phyloP scores from a whole-genome alignment of 2,797 vertebrate species.

The Zenarchopterus dispar region DNA sequence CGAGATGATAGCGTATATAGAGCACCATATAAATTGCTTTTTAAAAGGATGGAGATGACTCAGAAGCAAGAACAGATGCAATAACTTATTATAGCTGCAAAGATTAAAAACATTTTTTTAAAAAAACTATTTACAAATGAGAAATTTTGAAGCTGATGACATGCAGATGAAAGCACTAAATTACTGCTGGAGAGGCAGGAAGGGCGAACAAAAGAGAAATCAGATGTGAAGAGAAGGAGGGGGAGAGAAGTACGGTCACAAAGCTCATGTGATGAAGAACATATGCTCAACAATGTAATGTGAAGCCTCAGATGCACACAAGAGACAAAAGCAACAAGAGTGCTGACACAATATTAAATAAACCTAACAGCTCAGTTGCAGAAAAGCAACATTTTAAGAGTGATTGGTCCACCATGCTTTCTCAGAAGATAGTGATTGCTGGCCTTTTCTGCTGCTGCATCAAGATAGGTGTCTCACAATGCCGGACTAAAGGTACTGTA shows the following conservation, averaged over 20 bases:
- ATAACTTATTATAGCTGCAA: not conserved
- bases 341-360: not conserved
- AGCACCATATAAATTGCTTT: not conserved
- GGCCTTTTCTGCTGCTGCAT: slow-evolving; percentile 55
- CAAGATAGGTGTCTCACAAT: slow-evolving; percentile 12
- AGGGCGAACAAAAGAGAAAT: slow-evolving; percentile 12
- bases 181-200: slow-evolving; percentile 4
- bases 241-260: slow-evolving; percentile 13
- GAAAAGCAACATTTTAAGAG: not conserved
- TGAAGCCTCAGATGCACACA: slow-evolving; percentile 20
- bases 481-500: slow-evolving; percentile 41
- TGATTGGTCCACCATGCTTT: slow-evolving; percentile 42
- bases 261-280: slow-evolving; percentile 16
- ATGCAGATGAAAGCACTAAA: slow-evolving; percentile 44
- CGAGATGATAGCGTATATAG: not conserved
- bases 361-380: not conserved
- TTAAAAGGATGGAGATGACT: not conserved
- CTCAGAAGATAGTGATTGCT: slow-evolving; percentile 37
- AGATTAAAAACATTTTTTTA: not conserved
- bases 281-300: not conserved
- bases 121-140: slow-evolving; percentile 6
- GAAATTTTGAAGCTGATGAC: slow-evolving; percentile 31
- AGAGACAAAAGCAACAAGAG: not conserved
- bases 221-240: slow-evolving; percentile 23
- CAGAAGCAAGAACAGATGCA: not conserved